Evolutionary conservation across 2,113 vertebrate species (phyloP), one percentile per base, ranked within the genome.

Genomic region (Apodemus speciosus): DNA sequence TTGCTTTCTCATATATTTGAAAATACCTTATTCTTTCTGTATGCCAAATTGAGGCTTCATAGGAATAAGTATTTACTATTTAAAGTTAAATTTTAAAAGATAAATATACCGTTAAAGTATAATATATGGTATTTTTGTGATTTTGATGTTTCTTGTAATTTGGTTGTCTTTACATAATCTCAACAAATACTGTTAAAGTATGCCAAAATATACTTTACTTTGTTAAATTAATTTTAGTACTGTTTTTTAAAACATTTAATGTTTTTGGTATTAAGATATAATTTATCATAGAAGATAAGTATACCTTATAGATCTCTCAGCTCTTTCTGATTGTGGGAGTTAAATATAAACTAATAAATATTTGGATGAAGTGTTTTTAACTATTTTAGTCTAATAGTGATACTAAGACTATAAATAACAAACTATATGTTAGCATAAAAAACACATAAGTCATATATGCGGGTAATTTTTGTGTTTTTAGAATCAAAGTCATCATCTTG

Each of bases 51-150:
- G 66, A 49, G 7, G 53, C 21, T 91, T 81, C 91, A 49, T 86
- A 90, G 73, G 9, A 94, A 51, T 76, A 35, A 53, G 77, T 91
- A 56, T 51, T 76, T 76, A 76, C 35, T 53, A 53, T 73, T 85
- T 90, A 43, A 93, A 93, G 66, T 90, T 87, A 91, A 9, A 91
- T 76, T 88, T 93, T 92, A 73, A 94, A 92, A 89, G 27, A 2
- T 53, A 96, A 73, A 94, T 89, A 89, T 56, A 93, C 27, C 85
- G 9, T 79, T 93, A 64, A n/a, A 76, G 38, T 76, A 83, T 66
- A 85, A 96, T 94, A 95, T 83, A 3, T 23, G 30, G 4, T 96
- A 73, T 51, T n/a, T 90, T 92, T 79, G 18, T 92, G 30, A 93
- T 73, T 77, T 94, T 84, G 53, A 16, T 30, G 4, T 91, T 91